Evolutionary conservation across 1,140 invertebrate species (phyloP).

Genomic region (Trinorchestia longiramus): DNA sequence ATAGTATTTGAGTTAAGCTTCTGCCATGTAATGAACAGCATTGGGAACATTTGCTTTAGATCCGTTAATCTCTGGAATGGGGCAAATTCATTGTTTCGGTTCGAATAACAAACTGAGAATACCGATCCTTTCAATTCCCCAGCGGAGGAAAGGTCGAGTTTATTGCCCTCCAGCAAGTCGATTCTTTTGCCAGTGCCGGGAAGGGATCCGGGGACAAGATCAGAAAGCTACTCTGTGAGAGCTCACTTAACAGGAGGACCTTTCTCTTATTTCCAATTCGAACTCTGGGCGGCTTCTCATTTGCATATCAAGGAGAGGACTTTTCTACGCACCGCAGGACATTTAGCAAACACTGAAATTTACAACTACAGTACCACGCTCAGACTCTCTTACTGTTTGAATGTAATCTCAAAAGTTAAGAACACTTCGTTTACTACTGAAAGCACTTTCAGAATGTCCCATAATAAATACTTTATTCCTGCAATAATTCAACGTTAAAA

Average conservation of each 20-base stretch:
- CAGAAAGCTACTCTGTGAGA: too few relatives aligned
- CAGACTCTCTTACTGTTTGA: too few relatives aligned
- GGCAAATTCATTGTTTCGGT: neutral
- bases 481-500: too few relatives aligned
- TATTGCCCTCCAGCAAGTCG: neutral
- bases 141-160: neutral
- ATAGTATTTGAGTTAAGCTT: neutral
- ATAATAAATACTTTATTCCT: too few relatives aligned
- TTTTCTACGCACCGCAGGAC: neutral
- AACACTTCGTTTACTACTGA: too few relatives aligned
- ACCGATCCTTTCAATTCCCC: neutral
- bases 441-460: too few relatives aligned
- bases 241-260: too few relatives aligned
- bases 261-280: neutral
- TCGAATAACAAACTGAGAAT: neutral
- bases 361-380: neutral
- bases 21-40: neutral
- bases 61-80: neutral
- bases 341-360: neutral
- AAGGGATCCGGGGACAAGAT: neutral
- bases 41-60: neutral
- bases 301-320: neutral
- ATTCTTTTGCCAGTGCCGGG: neutral
- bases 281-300: neutral
- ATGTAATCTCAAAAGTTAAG: too few relatives aligned